Percentiles rank a stretch among this genome's conserved stretches.
phyloP scores from a whole-genome alignment of 2,888 invertebrate genomes.

The Patella caerulea region DNA sequence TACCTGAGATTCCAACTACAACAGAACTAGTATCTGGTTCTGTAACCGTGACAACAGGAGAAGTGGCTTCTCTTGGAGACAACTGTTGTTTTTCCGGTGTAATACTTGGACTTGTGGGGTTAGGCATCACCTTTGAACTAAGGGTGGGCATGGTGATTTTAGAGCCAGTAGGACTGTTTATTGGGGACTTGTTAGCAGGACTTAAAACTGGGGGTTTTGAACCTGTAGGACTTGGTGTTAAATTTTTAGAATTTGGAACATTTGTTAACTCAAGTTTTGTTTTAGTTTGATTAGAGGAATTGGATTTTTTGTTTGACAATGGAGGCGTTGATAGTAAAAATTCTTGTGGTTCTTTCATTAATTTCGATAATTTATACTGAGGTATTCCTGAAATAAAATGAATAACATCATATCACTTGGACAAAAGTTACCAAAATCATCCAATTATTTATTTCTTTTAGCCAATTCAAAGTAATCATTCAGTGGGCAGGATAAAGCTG shows the following conservation, averaged over 20 bases:
- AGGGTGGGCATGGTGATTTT: constrained; percentile 21
- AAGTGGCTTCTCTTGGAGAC: constrained; percentile 55
- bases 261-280: background rate
- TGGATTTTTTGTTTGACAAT: background rate
- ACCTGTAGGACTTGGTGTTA: background rate
- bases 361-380: constrained; percentile 42
- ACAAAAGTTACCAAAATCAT: too few species aligned
- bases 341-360: constrained; percentile 36
- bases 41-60: constrained; percentile 69
- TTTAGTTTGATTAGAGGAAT: constrained; percentile 2
- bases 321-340: constrained; percentile 23
- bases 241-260: background rate
- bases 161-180: background rate
- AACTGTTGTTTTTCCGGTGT: constrained; percentile 42
- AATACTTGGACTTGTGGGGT: constrained; percentile 48
- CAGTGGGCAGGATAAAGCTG: too few species aligned
- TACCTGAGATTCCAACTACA: constrained; percentile 62
- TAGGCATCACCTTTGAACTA: constrained; percentile 19
- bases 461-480: too few species aligned
- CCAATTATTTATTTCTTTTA: too few species aligned
- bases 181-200: background rate
- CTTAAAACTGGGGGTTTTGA: background rate
- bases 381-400: constrained; percentile 38
- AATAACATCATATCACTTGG: too few species aligned
- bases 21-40: constrained; percentile 73